phyloP scores from a whole-genome alignment of 2,113 vertebrate species.

The Oryzias javanicus region DNA sequence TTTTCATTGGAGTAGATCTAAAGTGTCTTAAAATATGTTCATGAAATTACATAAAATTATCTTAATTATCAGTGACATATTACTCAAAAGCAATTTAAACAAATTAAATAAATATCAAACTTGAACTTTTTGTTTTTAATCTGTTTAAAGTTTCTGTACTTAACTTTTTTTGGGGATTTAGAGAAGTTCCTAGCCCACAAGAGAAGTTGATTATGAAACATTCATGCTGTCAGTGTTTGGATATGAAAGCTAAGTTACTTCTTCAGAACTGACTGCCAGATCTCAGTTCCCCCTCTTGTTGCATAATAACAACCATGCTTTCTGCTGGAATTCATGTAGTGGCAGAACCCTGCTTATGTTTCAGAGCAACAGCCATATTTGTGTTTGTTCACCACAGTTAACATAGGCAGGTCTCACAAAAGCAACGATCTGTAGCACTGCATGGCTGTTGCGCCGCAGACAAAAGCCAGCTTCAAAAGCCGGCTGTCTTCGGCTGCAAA shows the following conservation, averaged over 20 bases:
- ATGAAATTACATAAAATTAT: neutral
- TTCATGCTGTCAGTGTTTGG: conserved; percentile 27
- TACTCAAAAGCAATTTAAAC: neutral
- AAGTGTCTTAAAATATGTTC: neutral
- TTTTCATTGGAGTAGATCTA: too few species aligned
- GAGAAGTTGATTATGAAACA: conserved; percentile 43
- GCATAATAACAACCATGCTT: conserved; percentile 57
- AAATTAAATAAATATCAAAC: neutral
- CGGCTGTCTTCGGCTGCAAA: conserved; percentile 41
- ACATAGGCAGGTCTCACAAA: conserved; percentile 65
- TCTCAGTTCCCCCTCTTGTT: conserved; percentile 53
- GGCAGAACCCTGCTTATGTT: conserved; percentile 33
- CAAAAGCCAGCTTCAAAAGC: conserved; percentile 60
- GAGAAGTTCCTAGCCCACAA: conserved; percentile 30
- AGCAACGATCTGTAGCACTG: conserved; percentile 46
- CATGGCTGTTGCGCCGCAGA: conserved; percentile 65
- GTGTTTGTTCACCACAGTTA: conserved; percentile 61
- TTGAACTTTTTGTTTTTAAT: neutral
- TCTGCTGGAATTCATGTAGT: conserved; percentile 34
- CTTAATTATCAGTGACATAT: conserved; percentile 15
- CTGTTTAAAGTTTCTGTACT: too few species aligned
- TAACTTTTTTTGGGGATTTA: neutral
- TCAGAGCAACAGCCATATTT: conserved; percentile 32
- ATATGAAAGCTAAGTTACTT: conserved; percentile 60
- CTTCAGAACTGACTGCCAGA: conserved; percentile 15